phyloP scores from a whole-genome alignment of 2,113 vertebrate species.

The Notothenia coriiceps region DNA sequence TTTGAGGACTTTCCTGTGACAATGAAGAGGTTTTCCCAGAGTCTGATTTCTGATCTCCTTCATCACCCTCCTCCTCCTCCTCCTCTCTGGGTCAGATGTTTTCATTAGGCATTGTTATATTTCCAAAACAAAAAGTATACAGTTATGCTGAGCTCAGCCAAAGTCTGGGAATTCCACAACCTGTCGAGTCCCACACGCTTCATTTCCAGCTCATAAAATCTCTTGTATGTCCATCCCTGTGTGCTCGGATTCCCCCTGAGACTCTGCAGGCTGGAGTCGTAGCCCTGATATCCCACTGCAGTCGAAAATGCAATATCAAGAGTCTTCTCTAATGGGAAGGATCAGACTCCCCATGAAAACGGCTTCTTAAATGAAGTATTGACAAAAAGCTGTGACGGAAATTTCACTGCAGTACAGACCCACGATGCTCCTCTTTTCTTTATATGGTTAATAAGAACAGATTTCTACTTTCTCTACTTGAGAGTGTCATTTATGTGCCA shows the following conservation, averaged over 20 bases:
- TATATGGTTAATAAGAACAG: background rate
- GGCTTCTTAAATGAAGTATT: slow-evolving; percentile 18
- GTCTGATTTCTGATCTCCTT: slow-evolving; percentile 30
- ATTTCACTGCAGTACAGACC: slow-evolving; percentile 36
- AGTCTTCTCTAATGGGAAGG: background rate
- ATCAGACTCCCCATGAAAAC: background rate
- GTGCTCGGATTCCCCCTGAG: slow-evolving; percentile 23
- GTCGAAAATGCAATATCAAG: slow-evolving; percentile 20
- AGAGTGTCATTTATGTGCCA: background rate
- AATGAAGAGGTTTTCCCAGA: background rate
- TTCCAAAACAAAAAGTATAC: background rate
- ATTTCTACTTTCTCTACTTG: background rate
- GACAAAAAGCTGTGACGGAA: slow-evolving; percentile 11
- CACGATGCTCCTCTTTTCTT: background rate
- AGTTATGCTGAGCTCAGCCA: slow-evolving; percentile 6
- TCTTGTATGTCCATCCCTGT: background rate
- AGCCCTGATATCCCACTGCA: slow-evolving; percentile 30
- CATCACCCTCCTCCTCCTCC: background rate
- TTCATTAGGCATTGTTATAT: slow-evolving; percentile 3
- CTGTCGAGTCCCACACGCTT: slow-evolving; percentile 2
- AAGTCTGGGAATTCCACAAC: slow-evolving; percentile 37
- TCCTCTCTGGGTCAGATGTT: background rate
- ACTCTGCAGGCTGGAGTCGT: slow-evolving; percentile 22
- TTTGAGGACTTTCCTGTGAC: background rate
- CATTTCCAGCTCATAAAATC: slow-evolving; percentile 3